A percentile compares a stretch with the other conserved stretches of the same genome.
Conservation (phyloP, 2,888 invertebrate species). For the Clivina fossor region DNA sequence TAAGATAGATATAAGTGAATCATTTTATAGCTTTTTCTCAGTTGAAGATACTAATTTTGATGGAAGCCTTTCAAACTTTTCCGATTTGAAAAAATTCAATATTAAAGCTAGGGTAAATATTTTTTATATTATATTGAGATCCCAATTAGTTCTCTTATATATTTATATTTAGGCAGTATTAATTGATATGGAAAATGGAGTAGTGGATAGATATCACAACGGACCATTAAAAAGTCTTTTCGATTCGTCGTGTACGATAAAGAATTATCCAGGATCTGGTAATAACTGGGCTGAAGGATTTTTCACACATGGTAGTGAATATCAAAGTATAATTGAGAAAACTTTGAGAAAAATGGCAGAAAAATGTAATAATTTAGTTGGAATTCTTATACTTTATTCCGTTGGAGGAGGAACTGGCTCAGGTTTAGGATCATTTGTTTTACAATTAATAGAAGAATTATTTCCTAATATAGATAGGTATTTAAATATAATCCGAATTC, state of each 20-base stretch:
- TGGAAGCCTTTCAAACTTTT: constrained; percentile 45
- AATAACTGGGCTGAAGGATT: constrained; percentile 62
- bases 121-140: neutral
- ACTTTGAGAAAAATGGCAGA: constrained; percentile 53
- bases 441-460: constrained; percentile 54
- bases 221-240: constrained; percentile 54
- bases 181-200: constrained; percentile 61
- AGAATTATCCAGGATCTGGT: constrained; percentile 59
- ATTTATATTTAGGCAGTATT: constrained; percentile 53
- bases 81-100: constrained; percentile 52
- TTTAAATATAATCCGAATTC: too few species aligned
- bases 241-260: constrained; percentile 54
- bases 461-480: constrained; percentile 57
- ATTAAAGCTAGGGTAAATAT: constrained; percentile 56
- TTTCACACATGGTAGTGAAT: constrained; percentile 54
- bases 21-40: constrained; percentile 56
- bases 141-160: neutral
- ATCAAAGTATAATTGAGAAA: constrained; percentile 52
- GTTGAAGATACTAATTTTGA: constrained; percentile 39
- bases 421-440: constrained; percentile 56
- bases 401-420: constrained; percentile 62
- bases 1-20: constrained; percentile 49
- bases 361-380: constrained; percentile 57
- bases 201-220: constrained; percentile 54
- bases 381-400: constrained; percentile 58